Base-by-base conservation (phyloP, 2,113 vertebrate genomes). In the Upupa epops region DNA sequence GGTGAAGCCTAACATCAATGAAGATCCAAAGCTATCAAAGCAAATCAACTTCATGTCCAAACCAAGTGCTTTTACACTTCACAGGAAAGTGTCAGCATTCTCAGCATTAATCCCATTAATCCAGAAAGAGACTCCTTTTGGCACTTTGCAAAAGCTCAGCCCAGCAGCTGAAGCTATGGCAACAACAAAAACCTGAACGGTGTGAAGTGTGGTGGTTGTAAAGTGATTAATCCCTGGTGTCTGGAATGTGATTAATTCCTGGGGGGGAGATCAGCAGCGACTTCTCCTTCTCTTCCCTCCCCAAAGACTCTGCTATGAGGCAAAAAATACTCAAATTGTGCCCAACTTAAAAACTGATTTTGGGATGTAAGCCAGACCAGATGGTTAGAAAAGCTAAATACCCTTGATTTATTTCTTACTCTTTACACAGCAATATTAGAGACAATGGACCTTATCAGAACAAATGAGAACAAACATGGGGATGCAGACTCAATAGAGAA, bases 351-450 rank as follows among this genome's bases (percentile, higher is more conserved):
- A 95, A 96, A 96, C 85, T 95, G 97, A 94, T 93, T 97, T 97
- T 96, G 97, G 97, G 97, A 97, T 48, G 70, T 45, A 66, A 96
- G 97, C 97, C 97, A 98, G 97, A 95, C 86, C 98, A 98, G 98
- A 98, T 98, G 98, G 97, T 96, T 97, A 96, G 96, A 91, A 96
- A 96, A 97, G 96, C 97, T 98, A 98, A 98, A 97, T 97, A 97
- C 96, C 93, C 49, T 96, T 98, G 98, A 98, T 98, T 98, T 97
- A 98, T 98, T 97, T 98, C 97, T 95, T 97, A 97, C 95, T 96
- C 96, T 97, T 97, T 97, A 92, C 86, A 63, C 97, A 97, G 94
- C 96, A 97, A 96, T 97, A 96, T 97, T 97, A 97, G 96, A 97
- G 97, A 98, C 97, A 97, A 97, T 95, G 96, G 97, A 94, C 97